phyloP scores from a whole-genome alignment of 2,113 vertebrate genomes.

The Mirza zaza region DNA sequence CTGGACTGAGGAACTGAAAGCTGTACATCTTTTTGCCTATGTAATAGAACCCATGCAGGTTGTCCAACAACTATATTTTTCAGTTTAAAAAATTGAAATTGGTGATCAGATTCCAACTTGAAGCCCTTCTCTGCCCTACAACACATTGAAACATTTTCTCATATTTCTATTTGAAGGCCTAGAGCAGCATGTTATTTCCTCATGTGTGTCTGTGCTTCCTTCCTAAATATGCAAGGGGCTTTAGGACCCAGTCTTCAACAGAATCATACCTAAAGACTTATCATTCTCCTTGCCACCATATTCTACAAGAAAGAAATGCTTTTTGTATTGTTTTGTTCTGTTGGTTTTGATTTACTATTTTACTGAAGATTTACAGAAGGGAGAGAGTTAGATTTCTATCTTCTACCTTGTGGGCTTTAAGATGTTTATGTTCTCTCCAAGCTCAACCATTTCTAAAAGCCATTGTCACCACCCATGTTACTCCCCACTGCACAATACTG shows the following conservation, averaged over 20 bases:
- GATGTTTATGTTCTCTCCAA: neutral
- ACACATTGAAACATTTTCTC: neutral
- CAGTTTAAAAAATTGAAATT: constrained; percentile 23
- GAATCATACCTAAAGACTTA: neutral
- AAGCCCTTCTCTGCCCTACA: neutral
- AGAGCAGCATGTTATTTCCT: neutral
- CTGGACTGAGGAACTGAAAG: constrained; percentile 47
- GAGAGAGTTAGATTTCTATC: neutral
- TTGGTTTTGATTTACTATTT: neutral
- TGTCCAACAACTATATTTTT: neutral
- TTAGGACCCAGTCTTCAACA: neutral
- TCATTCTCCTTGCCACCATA: neutral
- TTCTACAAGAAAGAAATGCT: neutral
- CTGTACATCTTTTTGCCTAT: neutral
- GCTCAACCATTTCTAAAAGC: neutral
- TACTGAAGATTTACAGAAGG: neutral
- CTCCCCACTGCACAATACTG: neutral
- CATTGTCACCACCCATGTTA: neutral
- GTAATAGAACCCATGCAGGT: neutral
- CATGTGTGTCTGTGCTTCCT: accelerated
- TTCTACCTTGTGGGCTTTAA: neutral
- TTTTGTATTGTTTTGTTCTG: neutral
- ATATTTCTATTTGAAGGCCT: neutral
- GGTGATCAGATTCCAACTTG: neutral
- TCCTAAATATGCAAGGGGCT: neutral